Conservation (phyloP, 2,888 invertebrate genomes). For the Caenorhabditis sp. region DNA sequence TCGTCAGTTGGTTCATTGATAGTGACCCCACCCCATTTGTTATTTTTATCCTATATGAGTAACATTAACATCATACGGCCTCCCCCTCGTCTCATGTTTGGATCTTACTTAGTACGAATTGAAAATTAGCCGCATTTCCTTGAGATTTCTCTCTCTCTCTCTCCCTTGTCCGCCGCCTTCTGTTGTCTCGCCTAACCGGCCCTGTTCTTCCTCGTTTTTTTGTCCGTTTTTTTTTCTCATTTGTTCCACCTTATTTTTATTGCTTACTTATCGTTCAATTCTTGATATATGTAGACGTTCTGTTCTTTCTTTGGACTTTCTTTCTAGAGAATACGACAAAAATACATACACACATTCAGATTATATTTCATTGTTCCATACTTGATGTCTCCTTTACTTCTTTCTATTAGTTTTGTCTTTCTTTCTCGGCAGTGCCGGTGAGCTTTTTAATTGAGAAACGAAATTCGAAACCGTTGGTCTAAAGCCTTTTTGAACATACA, state of each 20-base stretch:
- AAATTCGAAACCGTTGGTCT: constrained; percentile 51
- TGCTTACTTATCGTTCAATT: background rate
- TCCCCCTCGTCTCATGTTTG: constrained; percentile 33
- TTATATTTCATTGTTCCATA: constrained; percentile 48
- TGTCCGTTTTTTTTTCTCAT: background rate
- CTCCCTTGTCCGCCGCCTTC: background rate
- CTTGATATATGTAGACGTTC: background rate
- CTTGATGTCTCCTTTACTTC: constrained; percentile 7
- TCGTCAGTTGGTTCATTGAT: too few relatives aligned
- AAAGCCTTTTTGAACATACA: too few relatives aligned
- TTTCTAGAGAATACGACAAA: too few relatives aligned
- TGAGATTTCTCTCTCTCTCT: constrained; percentile 20
- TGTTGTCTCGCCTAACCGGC: constrained; percentile 34
- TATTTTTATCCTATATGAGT: constrained; percentile 4
- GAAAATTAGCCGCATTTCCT: constrained; percentile 60
- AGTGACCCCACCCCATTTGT: too few relatives aligned
- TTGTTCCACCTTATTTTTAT: constrained; percentile 7
- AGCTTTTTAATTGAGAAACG: constrained; percentile 44
- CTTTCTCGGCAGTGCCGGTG: too few relatives aligned
- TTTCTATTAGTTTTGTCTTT: too few relatives aligned
- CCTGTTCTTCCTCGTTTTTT: constrained; percentile 42
- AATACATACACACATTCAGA: constrained; percentile 16
- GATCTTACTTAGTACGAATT: constrained; percentile 59
- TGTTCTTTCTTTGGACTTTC: background rate
- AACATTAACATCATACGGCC: constrained; percentile 36